Percentiles rank a stretch among this genome's conserved stretches.
phyloP scores from a whole-genome alignment of 2,113 vertebrate genomes.

The Suncus etruscus region DNA sequence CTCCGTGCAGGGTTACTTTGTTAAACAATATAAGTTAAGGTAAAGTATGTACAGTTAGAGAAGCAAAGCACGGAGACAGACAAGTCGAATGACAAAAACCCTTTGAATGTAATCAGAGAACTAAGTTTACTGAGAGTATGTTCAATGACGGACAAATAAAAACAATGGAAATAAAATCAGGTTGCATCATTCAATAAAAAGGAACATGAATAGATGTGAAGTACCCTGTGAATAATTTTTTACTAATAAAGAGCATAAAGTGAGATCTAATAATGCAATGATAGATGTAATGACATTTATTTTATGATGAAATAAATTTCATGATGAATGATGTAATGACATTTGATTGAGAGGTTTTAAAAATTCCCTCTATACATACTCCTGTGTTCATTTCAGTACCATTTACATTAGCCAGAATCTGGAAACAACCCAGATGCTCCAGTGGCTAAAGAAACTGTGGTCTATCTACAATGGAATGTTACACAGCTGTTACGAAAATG shows the following conservation, averaged over 20 bases:
- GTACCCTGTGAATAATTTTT: neutral
- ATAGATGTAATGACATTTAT: neutral
- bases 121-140: no score
- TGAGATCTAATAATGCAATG: neutral
- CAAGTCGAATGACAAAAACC: no score
- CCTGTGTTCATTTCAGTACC: no score
- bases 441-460: no score
- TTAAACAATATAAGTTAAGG: no score
- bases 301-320: neutral
- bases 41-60: neutral
- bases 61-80: accelerated
- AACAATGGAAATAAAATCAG: neutral
- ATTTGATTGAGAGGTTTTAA: neutral
- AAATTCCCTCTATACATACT: neutral
- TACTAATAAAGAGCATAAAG: accelerated
- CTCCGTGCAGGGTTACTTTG: no score
- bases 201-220: neutral
- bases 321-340: neutral
- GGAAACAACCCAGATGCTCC: no score
- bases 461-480: no score
- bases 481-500: no score
- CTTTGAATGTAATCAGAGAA: no score
- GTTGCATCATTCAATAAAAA: neutral
- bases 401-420: no score
- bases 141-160: neutral